These are phyloP conservation scores for Bellardia pandia DNA, from an alignment of 2,888 invertebrate species.

Conservation along the genomic window DNA sequence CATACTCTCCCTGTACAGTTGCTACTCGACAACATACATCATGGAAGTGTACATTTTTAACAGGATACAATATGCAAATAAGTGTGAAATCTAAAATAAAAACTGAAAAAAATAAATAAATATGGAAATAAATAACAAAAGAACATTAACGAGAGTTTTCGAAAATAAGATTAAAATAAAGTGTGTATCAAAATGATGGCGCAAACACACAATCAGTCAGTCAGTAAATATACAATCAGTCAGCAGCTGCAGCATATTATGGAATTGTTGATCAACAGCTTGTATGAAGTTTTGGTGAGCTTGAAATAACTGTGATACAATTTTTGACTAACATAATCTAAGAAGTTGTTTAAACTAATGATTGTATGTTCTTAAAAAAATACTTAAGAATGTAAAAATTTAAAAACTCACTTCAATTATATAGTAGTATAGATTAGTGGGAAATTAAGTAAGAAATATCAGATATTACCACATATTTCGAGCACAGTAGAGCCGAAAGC, in stretches of 20 bases:
- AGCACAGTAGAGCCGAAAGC: too few species aligned
- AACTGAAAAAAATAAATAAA: slow-evolving; percentile 28
- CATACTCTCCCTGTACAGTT: slow-evolving; percentile 1
- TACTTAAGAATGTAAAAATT: too few species aligned
- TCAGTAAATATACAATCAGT: background rate
- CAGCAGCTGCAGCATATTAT: slow-evolving; percentile 14
- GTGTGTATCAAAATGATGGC: background rate
- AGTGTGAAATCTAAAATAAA: slow-evolving; percentile 31
- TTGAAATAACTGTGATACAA: background rate
- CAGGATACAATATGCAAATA: slow-evolving; percentile 53
- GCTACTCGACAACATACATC: background rate
- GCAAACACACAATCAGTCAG: background rate
- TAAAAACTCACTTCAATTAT: too few species aligned
- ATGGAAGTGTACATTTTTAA: slow-evolving; percentile 23
- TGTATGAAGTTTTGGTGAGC: background rate
- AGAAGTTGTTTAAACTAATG: too few species aligned
- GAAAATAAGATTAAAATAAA: slow-evolving; percentile 61
- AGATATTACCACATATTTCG: too few species aligned
- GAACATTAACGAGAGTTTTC: slow-evolving; percentile 61
- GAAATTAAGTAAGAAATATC: too few species aligned
- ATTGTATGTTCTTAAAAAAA: too few species aligned
- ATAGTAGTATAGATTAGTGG: too few species aligned
- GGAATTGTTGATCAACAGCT: slow-evolving; percentile 4
- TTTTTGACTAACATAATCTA: background rate
- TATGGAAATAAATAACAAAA: slow-evolving; percentile 45